Percentiles rank a stretch among this genome's conserved stretches.
Conservation (phyloP, 2,113 vertebrate genomes). For the Lamprotornis superbus region DNA sequence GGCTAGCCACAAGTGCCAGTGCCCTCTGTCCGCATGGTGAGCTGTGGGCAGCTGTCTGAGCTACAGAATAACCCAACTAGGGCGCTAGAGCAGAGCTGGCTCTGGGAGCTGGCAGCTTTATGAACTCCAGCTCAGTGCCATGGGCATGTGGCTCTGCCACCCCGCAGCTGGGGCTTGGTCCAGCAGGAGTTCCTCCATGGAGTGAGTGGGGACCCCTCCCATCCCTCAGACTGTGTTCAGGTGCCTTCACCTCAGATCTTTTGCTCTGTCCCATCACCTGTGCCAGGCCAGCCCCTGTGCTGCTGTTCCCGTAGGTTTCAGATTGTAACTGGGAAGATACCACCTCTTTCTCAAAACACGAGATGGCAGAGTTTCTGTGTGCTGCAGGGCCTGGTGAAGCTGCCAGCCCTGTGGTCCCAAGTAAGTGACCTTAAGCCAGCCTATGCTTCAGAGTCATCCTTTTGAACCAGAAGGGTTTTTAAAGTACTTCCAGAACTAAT, state of each 20-base stretch:
- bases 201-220: fast-evolving
- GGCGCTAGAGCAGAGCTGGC: neutral
- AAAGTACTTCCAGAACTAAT: neutral
- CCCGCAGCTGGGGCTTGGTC: fast-evolving
- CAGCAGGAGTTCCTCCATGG: fast-evolving
- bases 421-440: neutral
- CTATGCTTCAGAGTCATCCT: neutral
- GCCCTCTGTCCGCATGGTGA: neutral
- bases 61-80: neutral
- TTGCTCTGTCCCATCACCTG: neutral
- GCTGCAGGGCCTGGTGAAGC: neutral
- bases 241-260: fast-evolving
- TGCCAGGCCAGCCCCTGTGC: fast-evolving
- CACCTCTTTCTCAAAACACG: neutral
- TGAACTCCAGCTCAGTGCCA: fast-evolving
- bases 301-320: fast-evolving
- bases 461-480: neutral
- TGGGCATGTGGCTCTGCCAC: fast-evolving
- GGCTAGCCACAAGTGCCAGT: neutral
- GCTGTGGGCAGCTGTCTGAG: neutral
- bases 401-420: neutral
- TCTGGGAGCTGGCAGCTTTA: neutral
- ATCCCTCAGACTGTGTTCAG: neutral
- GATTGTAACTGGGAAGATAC: neutral
- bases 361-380: neutral